A percentile compares a stretch with the other conserved stretches of the same genome.
Evolutionary conservation across 2,113 vertebrate genomes (phyloP).

Genomic region (Helogale parvula): DNA sequence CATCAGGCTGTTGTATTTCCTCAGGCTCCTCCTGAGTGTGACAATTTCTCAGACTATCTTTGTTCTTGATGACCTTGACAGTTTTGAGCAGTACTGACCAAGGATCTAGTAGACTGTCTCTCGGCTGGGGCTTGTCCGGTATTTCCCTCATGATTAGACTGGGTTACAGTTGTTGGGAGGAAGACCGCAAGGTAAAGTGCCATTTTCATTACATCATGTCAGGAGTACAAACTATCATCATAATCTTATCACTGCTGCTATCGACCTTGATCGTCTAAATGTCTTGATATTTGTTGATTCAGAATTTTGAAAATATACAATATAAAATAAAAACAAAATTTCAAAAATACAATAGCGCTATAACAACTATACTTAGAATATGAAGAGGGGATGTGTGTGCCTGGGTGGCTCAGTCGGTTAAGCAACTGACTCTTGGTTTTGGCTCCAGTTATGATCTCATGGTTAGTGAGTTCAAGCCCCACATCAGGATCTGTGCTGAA

Average conservation of each 20-base stretch:
- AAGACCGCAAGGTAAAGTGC: not conserved
- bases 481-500: too few species aligned
- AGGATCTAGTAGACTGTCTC: not conserved
- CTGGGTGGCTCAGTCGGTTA: too few species aligned
- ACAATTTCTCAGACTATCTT: not conserved
- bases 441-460: too few species aligned
- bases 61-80: not conserved
- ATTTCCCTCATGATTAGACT: not conserved
- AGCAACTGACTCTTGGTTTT: too few species aligned
- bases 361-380: not conserved
- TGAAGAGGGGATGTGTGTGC: not conserved
- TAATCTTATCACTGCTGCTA: not conserved
- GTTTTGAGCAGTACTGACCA: not conserved
- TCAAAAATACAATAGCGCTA: not conserved
- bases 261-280: not conserved
- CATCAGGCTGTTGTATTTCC: not conserved
- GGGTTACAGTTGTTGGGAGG: not conserved
- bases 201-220: not conserved
- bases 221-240: not conserved
- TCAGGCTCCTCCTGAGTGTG: not conserved
- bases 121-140: not conserved
- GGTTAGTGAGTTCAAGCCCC: too few species aligned
- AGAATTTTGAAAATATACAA: not conserved
- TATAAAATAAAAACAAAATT: not conserved
- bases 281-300: not conserved